A percentile compares a stretch with the other conserved stretches of the same genome.
Conservation (phyloP, 1,140 invertebrate genomes). For the Bombus sylvicola region DNA sequence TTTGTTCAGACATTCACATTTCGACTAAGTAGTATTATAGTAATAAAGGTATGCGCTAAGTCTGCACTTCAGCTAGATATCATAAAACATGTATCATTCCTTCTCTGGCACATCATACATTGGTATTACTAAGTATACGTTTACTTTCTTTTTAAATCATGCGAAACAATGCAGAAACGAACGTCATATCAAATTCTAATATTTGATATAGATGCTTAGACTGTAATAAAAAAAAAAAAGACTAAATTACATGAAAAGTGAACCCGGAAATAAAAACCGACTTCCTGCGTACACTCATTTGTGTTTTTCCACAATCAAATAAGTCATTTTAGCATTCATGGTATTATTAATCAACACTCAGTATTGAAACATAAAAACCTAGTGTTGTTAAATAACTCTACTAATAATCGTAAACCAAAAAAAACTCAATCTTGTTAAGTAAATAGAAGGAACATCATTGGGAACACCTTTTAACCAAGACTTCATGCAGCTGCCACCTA, state of each 20-base stretch:
- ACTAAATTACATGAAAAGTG: constrained; percentile 71
- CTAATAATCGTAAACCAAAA: constrained; percentile 68
- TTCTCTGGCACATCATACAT: constrained; percentile 83
- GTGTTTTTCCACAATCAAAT: constrained; percentile 69
- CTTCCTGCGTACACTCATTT: constrained; percentile 68
- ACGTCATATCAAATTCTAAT: constrained; percentile 71
- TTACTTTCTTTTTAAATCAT: constrained; percentile 81
- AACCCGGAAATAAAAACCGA: constrained; percentile 69
- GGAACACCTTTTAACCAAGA: constrained; percentile 72
- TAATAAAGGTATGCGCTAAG: constrained; percentile 84
- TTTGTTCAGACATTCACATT: constrained; percentile 84
- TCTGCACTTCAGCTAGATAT: constrained; percentile 83
- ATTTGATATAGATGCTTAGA: constrained; percentile 74
- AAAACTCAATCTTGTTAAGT: constrained; percentile 76
- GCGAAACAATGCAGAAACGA: constrained; percentile 75
- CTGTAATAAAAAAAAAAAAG: constrained; percentile 71
- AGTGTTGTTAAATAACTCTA: constrained; percentile 77
- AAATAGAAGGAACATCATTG: constrained; percentile 78
- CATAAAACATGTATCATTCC: constrained; percentile 83
- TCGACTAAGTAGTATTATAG: constrained; percentile 83
- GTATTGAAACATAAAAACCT: constrained; percentile 77
- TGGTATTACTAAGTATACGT: constrained; percentile 82
- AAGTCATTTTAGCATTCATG: constrained; percentile 70
- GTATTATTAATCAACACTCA: constrained; percentile 77
- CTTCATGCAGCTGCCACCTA: constrained; percentile 73